phyloP scores from a whole-genome alignment of 2,797 vertebrate species.

The Ibycter americanus region DNA sequence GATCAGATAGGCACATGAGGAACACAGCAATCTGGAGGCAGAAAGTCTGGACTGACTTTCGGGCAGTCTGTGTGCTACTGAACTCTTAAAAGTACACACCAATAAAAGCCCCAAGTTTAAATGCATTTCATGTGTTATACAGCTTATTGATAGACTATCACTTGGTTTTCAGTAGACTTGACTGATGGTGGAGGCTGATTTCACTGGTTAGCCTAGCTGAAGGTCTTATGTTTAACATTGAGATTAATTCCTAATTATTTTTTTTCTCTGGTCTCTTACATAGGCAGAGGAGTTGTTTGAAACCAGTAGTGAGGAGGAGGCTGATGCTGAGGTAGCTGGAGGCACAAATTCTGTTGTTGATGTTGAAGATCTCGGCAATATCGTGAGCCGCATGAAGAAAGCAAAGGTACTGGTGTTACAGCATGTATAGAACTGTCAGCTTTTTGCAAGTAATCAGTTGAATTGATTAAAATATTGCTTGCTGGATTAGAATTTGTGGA shows the following conservation, averaged over 20 bases:
- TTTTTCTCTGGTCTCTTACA: neutral
- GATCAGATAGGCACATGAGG: neutral
- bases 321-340: slow-evolving; percentile 53
- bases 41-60: neutral
- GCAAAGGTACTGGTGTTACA: slow-evolving; percentile 82
- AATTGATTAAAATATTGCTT: neutral
- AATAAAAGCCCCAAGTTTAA: neutral
- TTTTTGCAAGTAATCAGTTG: neutral
- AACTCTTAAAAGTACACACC: neutral
- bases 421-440: neutral
- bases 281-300: slow-evolving; percentile 77
- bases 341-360: slow-evolving; percentile 78
- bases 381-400: slow-evolving; percentile 83
- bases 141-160: neutral
- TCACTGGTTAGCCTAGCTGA: neutral
- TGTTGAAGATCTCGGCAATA: slow-evolving; percentile 88
- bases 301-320: slow-evolving; percentile 86
- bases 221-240: neutral
- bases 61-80: neutral
- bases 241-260: neutral
- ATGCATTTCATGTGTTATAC: neutral
- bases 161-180: neutral
- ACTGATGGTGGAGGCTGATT: neutral
- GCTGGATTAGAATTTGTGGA: neutral
- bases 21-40: neutral